These are phyloP conservation scores for Melitaea cinxia DNA, from an alignment of 1,140 invertebrate species.

Conservation along the genomic window DNA sequence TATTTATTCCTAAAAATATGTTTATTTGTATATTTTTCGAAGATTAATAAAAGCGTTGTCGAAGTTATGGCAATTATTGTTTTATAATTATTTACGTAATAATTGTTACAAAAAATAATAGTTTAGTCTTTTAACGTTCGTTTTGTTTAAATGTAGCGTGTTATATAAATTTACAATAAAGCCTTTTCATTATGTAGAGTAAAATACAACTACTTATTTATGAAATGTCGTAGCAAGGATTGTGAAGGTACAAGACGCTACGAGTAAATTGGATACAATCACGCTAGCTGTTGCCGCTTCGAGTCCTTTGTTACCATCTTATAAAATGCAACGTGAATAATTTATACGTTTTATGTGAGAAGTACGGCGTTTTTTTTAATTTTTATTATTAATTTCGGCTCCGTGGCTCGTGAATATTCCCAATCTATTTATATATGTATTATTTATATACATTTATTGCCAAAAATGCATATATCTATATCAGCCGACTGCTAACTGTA, in stretches of 20 bases:
- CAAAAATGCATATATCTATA: no score
- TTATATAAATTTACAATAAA: conserved; percentile 39
- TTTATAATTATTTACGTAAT: neutral
- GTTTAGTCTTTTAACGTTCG: conserved; percentile 14
- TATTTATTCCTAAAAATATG: no score
- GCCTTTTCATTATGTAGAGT: conserved; percentile 31
- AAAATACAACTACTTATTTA: conserved; percentile 35
- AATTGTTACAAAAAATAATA: conserved; percentile 16
- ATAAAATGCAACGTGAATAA: conserved; percentile 50
- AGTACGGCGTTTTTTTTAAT: conserved; percentile 29
- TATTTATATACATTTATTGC: no score
- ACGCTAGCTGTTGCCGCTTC: conserved; percentile 63
- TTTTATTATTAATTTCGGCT: conserved; percentile 10
- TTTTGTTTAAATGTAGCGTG: conserved; percentile 17
- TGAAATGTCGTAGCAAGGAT: conserved; percentile 41
- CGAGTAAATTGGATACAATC: conserved; percentile 70
- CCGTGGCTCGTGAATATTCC: no score
- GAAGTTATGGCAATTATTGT: no score
- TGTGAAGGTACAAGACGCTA: conserved; percentile 42
- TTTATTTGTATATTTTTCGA: no score
- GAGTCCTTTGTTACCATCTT: conserved; percentile 59
- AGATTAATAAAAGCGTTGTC: no score
- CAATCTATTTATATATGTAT: no score
- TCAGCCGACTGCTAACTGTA: no score
- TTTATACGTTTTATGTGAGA: conserved; percentile 44